Conservation (phyloP, 2,113 vertebrate genomes). For the Pituophis catenifer region DNA sequence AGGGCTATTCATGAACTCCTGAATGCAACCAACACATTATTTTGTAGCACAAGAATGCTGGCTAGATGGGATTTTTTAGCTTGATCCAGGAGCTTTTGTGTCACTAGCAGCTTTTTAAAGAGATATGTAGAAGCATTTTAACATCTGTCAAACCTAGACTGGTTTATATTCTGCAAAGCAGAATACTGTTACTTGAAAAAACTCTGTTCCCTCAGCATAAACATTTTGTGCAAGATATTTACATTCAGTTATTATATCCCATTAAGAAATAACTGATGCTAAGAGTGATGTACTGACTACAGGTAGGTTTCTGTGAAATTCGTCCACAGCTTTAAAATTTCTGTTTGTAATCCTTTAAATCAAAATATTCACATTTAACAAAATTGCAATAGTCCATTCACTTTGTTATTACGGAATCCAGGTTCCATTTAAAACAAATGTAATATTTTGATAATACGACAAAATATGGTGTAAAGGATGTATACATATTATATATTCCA, state of each 20-base stretch:
- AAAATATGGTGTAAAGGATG: slow-evolving; percentile 20
- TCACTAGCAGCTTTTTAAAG: slow-evolving; percentile 11
- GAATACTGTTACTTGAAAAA: slow-evolving; percentile 22
- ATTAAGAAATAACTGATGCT: slow-evolving; percentile 46
- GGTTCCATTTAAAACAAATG: slow-evolving; percentile 35
- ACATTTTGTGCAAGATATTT: slow-evolving; percentile 47
- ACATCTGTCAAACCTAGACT: slow-evolving; percentile 14
- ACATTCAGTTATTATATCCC: slow-evolving; percentile 44
- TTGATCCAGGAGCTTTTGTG: not conserved
- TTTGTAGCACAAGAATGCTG: not conserved
- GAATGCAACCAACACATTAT: not conserved
- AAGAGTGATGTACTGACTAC: slow-evolving; percentile 52
- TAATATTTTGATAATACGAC: slow-evolving; percentile 15
- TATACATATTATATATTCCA: slow-evolving; percentile 17
- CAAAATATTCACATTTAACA: slow-evolving; percentile 26
- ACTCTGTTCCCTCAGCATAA: slow-evolving; percentile 13
- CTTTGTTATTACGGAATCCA: slow-evolving; percentile 23
- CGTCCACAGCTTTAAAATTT: slow-evolving; percentile 35
- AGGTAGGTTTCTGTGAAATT: slow-evolving; percentile 48
- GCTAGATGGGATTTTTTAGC: not conserved
- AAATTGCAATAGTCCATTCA: slow-evolving; percentile 17
- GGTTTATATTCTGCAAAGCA: slow-evolving; percentile 18
- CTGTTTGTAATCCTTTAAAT: slow-evolving; percentile 33
- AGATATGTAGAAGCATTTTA: not conserved
- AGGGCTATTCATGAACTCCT: not conserved